phyloP scores from a whole-genome alignment of 2,888 invertebrate genomes.

The Tetragonisca angustula region DNA sequence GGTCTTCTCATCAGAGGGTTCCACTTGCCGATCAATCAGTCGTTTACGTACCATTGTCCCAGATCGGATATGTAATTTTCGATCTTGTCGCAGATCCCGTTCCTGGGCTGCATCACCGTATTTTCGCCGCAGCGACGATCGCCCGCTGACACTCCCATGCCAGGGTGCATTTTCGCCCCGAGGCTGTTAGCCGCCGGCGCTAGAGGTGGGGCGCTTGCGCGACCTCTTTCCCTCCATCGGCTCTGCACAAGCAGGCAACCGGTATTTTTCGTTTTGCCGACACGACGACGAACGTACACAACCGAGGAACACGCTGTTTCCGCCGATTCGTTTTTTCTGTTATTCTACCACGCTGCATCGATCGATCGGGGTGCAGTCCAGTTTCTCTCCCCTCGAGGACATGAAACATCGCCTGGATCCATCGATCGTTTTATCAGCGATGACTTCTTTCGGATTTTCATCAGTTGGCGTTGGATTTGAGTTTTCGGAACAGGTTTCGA shows the following conservation, averaged over 20 bases:
- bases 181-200: conserved; percentile 64
- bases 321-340: background rate
- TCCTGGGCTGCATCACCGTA: conserved; percentile 79
- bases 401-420: background rate
- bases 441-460: background rate
- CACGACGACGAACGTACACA: conserved; percentile 10
- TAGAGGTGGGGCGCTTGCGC: conserved; percentile 73
- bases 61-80: conserved; percentile 88
- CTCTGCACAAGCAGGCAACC: conserved; percentile 1
- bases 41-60: conserved; percentile 87
- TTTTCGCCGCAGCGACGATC: conserved; percentile 79
- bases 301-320: conserved; percentile 16
- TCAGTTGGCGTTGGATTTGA: background rate
- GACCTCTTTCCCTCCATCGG: conserved; percentile 65
- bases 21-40: background rate
- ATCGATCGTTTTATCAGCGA: background rate
- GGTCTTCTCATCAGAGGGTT: conserved; percentile 1
- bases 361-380: background rate
- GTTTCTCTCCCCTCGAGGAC: background rate
- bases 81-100: conserved; percentile 88
- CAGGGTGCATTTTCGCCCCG: conserved; percentile 81
- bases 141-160: conserved; percentile 81
- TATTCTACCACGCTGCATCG: background rate
- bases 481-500: no score
- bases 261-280: conserved; percentile 46